Base-by-base conservation (phyloP, 2,113 vertebrate species). In the Notiomystis cincta region DNA sequence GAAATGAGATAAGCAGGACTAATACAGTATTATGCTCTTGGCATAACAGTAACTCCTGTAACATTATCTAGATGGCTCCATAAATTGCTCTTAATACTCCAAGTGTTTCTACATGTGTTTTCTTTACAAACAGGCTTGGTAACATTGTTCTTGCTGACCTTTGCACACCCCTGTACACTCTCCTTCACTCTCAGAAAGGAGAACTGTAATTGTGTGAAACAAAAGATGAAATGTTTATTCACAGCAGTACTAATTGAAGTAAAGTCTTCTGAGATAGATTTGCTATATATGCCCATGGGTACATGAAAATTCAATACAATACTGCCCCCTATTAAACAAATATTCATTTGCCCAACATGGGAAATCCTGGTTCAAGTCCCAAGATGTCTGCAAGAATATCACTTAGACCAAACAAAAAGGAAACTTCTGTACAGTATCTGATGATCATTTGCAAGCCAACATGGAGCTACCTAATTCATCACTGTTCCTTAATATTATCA, bases 1-100 rank as follows among this genome's bases (percentile, higher is more conserved):
- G 75, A 88, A 92, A 91, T 64, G 70, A 87, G 73, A 91, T 96
- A 95, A 96, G 81, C 69, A 94, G 79, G 71, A 89, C 90, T 93
- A 92, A 76, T 53, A 75, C 19, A 87, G 38, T 18, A 77, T 88
- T 92, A 84, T 76, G 80, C 82, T 86, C 89, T 95, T 96, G 90
- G 66, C 71, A 44, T 70, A 92, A 72, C 89, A 87, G 73, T 80
- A 66, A 57, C 77, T 90, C 62, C 87, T 38, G 77, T 61, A 94
- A 89, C 66, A 61, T 79, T 93, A 95, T 96, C 95, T 95, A 84
- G 72, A 51, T 87, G 91, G 66, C 48, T 87, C 92, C 87, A 90
- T 90, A 95, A 95, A 93, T 93, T 0, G 13, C 40, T 94, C 82
- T 89, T 89, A 85, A 95, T 83, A 73, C 62, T 81, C 86, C 79